A percentile compares a stretch with the other conserved stretches of the same genome.
These are phyloP conservation scores for Melieria picta DNA, from an alignment of 2,888 invertebrate species.

Conservation along the genomic window DNA sequence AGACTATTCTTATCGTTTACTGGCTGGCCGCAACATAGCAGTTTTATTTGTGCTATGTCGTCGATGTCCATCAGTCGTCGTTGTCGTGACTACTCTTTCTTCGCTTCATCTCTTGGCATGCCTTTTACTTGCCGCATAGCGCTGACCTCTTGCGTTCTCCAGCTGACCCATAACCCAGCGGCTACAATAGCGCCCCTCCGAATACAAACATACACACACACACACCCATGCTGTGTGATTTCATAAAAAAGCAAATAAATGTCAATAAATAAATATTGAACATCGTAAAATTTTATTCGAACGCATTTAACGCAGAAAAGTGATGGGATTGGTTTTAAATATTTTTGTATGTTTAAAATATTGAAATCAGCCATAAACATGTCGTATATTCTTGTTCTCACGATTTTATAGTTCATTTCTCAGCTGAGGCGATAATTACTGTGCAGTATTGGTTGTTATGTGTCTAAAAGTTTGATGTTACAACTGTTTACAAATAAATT, in stretches of 20 bases:
- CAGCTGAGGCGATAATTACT: too few species aligned
- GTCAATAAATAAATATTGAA: not conserved
- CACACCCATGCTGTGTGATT: too few species aligned
- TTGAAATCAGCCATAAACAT: too few species aligned
- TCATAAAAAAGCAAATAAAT: not conserved
- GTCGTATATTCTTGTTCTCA: too few species aligned
- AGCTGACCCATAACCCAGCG: constrained; percentile 50
- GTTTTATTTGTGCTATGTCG: constrained; percentile 7
- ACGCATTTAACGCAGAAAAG: too few species aligned
- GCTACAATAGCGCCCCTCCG: not conserved
- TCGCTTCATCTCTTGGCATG: not conserved
- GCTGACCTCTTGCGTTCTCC: constrained; percentile 54
- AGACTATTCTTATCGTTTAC: not conserved
- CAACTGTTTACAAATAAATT: too few species aligned
- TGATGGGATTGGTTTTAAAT: too few species aligned
- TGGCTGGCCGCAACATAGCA: not conserved
- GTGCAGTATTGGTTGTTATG: too few species aligned
- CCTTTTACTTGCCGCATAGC: constrained; percentile 16
- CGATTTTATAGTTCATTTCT: too few species aligned
- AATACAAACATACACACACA: not conserved
- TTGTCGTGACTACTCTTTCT: not conserved
- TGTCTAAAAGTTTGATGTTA: too few species aligned
- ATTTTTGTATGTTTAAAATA: too few species aligned
- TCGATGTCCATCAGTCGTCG: not conserved
- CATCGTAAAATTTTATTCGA: too few species aligned